A percentile compares a stretch with the other conserved stretches of the same genome.
phyloP scores from a whole-genome alignment of 2,888 invertebrate genomes.

The Coelogynopora nodosa region DNA sequence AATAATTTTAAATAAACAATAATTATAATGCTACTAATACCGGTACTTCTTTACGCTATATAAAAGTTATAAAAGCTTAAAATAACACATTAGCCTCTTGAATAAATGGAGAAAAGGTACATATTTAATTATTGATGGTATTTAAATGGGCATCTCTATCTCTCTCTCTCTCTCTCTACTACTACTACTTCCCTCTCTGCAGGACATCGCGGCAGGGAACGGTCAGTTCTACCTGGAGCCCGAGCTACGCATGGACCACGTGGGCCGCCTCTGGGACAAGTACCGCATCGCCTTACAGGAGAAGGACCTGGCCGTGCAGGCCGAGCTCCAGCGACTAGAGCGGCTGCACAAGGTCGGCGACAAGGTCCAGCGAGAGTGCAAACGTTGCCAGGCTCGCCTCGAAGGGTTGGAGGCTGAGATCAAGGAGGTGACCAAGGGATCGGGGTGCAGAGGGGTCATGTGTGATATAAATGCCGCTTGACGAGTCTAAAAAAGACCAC shows the following conservation, averaged over 20 bases:
- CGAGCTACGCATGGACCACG: slow-evolving; percentile 58
- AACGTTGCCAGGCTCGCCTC: slow-evolving; percentile 79
- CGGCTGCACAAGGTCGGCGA: slow-evolving; percentile 85
- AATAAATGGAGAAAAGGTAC: too few species aligned
- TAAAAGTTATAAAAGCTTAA: too few species aligned
- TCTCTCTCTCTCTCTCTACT: background rate
- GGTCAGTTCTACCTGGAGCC: slow-evolving; percentile 52
- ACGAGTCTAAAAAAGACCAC: too few species aligned
- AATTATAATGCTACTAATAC: too few species aligned
- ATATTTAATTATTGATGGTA: too few species aligned
- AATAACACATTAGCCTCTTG: too few species aligned
- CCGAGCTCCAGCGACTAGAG: slow-evolving; percentile 83
- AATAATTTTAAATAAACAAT: too few species aligned
- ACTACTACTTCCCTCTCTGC: background rate
- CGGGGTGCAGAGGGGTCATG: background rate
- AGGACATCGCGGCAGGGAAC: background rate
- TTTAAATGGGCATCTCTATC: background rate
- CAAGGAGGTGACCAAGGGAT: slow-evolving; percentile 66
- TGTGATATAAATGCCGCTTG: too few species aligned
- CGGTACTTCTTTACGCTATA: too few species aligned
- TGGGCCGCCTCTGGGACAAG: slow-evolving; percentile 64
- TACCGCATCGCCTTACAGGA: slow-evolving; percentile 83
- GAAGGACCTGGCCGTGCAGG: slow-evolving; percentile 80
- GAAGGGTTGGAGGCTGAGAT: slow-evolving; percentile 82
- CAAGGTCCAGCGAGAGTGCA: slow-evolving; percentile 80